Evolutionary conservation across 2,888 invertebrate species (phyloP), one percentile per base, ranked within the genome.

Genomic region (Heliconius sara): DNA sequence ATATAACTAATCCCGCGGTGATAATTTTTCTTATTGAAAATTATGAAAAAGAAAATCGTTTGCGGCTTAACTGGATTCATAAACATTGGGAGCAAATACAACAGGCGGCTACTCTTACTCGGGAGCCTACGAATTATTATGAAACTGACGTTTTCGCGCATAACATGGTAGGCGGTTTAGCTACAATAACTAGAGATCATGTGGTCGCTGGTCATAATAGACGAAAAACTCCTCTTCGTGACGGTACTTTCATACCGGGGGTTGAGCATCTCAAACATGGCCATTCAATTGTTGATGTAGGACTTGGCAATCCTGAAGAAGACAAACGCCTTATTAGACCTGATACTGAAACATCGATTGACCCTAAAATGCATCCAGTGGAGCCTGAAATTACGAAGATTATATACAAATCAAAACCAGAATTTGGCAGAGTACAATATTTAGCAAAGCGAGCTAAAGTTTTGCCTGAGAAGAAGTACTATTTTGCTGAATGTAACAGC

Each of bases 331-430:
- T 91, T 2, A 77, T 12, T 4, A 86, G 89, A 76, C 86, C 89
- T 5, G 85, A 88, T 9, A 84, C 84, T 6, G 89, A 89, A 68
- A 63, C 87, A 2, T 83, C 85, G 6, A 77, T 70, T 10, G 90
- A 91, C 57, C 91, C 91, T 0, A 43, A 88, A 22, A 92, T 92
- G 91, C 85, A 90, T 10, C 91, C 91, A 2, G 82, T 91, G 25
- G 88, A 89, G 57, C 84, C 88, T 6, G 79, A 88, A 70, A 3
- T 88, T 1, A 85, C 77, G 3, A 77, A 85, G 79, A 83, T 90
- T 16, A 84, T 91, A 13, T 88, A 88, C 73, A 87, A 90, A 84
- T 79, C 87, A 1, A 87, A 86, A 78, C 89, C 90, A 0, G 86
- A 86, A 19, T 88, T 86, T 72, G 91, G 90, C 0, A 87, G 87